Evolutionary conservation across 2,888 invertebrate genomes (phyloP).

Genomic region (Pseudococcus longispinus): DNA sequence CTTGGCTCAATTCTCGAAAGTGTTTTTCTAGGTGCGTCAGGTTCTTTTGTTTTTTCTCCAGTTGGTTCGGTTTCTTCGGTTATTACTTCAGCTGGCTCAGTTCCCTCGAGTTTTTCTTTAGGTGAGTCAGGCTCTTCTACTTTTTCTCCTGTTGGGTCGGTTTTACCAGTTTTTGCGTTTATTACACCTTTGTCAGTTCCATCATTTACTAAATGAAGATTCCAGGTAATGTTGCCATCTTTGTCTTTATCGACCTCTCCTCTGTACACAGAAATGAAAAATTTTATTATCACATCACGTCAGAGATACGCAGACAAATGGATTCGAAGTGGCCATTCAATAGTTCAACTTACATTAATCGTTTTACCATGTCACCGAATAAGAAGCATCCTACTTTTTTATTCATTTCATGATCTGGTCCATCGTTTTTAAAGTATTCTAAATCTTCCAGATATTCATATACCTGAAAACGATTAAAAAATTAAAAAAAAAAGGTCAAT

Average conservation of each 20-base stretch:
- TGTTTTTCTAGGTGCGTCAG: background rate
- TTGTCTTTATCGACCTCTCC: background rate
- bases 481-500: background rate
- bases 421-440: conserved; percentile 82
- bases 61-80: background rate
- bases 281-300: background rate
- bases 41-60: too few relatives aligned
- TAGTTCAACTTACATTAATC: conserved; percentile 69
- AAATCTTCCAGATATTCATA: conserved; percentile 80
- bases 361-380: conserved; percentile 73
- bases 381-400: conserved; percentile 79
- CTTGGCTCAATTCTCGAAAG: too few relatives aligned
- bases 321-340: background rate
- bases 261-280: background rate
- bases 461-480: conserved; percentile 65
- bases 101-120: background rate
- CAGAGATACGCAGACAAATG: background rate
- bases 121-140: background rate
- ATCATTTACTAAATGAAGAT: background rate
- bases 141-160: background rate
- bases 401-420: conserved; percentile 78
- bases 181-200: background rate
- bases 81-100: background rate
- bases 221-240: background rate
- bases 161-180: background rate